Conservation (phyloP, 1,140 invertebrate species). For the Drosophila virilis region DNA sequence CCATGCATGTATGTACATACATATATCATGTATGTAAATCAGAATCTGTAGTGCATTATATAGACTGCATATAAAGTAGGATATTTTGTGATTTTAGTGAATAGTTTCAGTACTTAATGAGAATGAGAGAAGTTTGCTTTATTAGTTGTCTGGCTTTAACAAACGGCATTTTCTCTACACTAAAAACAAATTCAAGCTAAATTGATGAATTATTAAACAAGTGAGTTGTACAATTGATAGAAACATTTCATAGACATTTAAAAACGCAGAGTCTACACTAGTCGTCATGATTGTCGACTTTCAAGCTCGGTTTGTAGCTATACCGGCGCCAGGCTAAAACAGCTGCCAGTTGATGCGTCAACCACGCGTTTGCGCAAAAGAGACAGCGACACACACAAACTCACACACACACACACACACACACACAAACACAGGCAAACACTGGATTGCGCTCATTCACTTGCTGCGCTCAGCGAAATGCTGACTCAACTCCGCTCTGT, state of each 20-base stretch:
- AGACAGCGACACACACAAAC: constrained; percentile 50
- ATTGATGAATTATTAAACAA: neutral
- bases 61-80: no score
- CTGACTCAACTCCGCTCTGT: constrained; percentile 42
- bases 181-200: no score
- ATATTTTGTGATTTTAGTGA: no score
- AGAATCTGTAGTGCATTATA: neutral
- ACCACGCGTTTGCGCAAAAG: constrained; percentile 73
- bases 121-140: neutral
- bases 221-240: neutral
- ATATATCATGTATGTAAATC: neutral
- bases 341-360: constrained; percentile 58
- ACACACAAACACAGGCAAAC: constrained; percentile 18
- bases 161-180: neutral
- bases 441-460: constrained; percentile 54
- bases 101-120: no score
- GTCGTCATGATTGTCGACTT: constrained; percentile 1
- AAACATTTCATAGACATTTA: neutral
- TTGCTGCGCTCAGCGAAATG: constrained; percentile 38
- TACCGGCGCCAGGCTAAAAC: constrained; percentile 63
- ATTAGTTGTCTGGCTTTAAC: constrained; percentile 2
- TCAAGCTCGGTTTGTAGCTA: constrained; percentile 65
- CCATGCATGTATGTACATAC: neutral
- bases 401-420: constrained; percentile 16
- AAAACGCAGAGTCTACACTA: constrained; percentile 33